phyloP scores from a whole-genome alignment of 2,888 invertebrate species.

The Margaritifera margaritifera region DNA sequence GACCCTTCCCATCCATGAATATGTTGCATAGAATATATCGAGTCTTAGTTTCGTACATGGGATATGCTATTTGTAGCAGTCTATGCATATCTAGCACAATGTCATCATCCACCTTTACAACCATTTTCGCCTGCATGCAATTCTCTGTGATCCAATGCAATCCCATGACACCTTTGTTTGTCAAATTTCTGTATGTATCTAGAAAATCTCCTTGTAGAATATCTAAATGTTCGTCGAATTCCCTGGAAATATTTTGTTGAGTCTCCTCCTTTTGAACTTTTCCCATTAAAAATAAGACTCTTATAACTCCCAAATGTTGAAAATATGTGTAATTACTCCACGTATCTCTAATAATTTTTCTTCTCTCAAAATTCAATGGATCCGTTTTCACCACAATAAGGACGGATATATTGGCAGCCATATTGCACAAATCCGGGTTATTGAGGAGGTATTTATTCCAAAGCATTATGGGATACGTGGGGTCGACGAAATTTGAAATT shows the following conservation, averaged over 20 bases:
- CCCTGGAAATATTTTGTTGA: slow-evolving; percentile 19
- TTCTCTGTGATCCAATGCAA: slow-evolving; percentile 35
- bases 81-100: slow-evolving; percentile 33
- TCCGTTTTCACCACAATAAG: not conserved
- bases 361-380: not conserved
- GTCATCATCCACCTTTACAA: slow-evolving; percentile 40
- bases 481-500: not conserved
- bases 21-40: slow-evolving; percentile 28
- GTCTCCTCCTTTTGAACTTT: slow-evolving; percentile 5
- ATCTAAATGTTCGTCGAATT: slow-evolving; percentile 24
- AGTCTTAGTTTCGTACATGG: slow-evolving; percentile 12
- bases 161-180: slow-evolving; percentile 37
- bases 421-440: slow-evolving; percentile 1
- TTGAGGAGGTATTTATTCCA: slow-evolving; percentile 1
- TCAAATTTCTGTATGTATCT: slow-evolving; percentile 40
- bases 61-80: slow-evolving; percentile 19
- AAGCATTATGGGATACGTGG: not conserved
- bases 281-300: slow-evolving; percentile 33
- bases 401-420: not conserved
- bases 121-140: slow-evolving; percentile 31
- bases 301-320: slow-evolving; percentile 2
- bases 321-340: slow-evolving; percentile 2
- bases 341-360: not conserved
- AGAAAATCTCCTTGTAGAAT: slow-evolving; percentile 36
- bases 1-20: slow-evolving; percentile 19